phyloP scores from a whole-genome alignment of 2,888 invertebrate species.

The Copidosoma aretas region DNA sequence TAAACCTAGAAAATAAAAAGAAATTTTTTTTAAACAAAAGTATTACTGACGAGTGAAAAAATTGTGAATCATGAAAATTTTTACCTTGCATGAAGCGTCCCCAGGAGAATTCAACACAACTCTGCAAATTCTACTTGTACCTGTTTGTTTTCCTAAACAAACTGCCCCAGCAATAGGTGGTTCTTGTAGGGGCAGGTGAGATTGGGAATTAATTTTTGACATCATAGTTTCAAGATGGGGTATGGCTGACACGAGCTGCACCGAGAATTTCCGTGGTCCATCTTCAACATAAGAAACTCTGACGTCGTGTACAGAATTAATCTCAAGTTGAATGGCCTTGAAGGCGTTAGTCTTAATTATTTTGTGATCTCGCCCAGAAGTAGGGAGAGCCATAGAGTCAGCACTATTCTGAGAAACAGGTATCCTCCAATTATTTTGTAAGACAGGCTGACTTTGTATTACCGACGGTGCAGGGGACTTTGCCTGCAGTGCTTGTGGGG shows the following conservation, averaged over 20 bases:
- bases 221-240: slow-evolving; percentile 73
- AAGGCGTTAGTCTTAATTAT: slow-evolving; percentile 33
- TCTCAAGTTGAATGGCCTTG: slow-evolving; percentile 37
- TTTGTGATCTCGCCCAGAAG: slow-evolving; percentile 16
- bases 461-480: not conserved
- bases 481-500: not conserved
- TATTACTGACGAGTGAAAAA: not conserved
- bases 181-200: slow-evolving; percentile 68
- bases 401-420: slow-evolving; percentile 9
- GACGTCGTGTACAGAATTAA: slow-evolving; percentile 30
- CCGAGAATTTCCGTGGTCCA: slow-evolving; percentile 79
- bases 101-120: slow-evolving; percentile 79
- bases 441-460: too few species aligned
- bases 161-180: slow-evolving; percentile 78
- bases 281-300: slow-evolving; percentile 78
- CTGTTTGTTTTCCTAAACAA: slow-evolving; percentile 76
- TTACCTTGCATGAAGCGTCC: slow-evolving; percentile 72
- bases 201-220: slow-evolving; percentile 73
- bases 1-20: slow-evolving; percentile 62
- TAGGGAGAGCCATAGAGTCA: too few species aligned
- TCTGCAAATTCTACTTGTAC: slow-evolving; percentile 74
- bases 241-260: slow-evolving; percentile 72
- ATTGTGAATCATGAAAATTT: not conserved
- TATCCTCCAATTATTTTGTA: slow-evolving; percentile 31
- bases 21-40: slow-evolving; percentile 5